Percentiles rank a stretch among this genome's conserved stretches.
Conservation (phyloP, 2,888 invertebrate species). For the Cantharis rufa region DNA sequence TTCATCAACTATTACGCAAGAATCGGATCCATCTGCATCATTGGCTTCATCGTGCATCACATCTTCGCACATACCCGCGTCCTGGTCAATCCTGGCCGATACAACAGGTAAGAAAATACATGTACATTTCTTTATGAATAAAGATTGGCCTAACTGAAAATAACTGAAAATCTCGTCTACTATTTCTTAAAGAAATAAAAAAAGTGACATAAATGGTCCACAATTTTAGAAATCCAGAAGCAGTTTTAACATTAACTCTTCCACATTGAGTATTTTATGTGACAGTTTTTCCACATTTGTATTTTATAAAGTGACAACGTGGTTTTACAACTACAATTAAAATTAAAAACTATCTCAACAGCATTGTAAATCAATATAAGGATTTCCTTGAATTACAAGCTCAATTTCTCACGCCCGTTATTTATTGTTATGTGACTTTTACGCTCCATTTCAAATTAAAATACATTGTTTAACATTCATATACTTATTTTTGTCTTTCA, state of each 20-base stretch:
- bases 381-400: background rate
- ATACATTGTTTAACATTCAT: background rate
- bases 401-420: background rate
- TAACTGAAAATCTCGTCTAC: background rate
- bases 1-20: conserved; percentile 41
- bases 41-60: conserved; percentile 44
- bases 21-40: conserved; percentile 45
- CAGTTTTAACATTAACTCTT: background rate
- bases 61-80: conserved; percentile 48
- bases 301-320: background rate
- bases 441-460: background rate
- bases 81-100: conserved; percentile 52
- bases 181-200: background rate
- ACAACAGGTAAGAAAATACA: conserved; percentile 40
- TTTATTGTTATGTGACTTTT: background rate
- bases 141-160: background rate
- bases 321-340: background rate
- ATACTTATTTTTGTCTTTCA: background rate
- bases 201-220: background rate
- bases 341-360: background rate
- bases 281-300: background rate
- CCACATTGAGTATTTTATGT: background rate
- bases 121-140: background rate
- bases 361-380: background rate
- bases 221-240: background rate